Evolutionary conservation across 2,797 vertebrate genomes (phyloP).

Genomic region (Otolemur crassicaudatus): DNA sequence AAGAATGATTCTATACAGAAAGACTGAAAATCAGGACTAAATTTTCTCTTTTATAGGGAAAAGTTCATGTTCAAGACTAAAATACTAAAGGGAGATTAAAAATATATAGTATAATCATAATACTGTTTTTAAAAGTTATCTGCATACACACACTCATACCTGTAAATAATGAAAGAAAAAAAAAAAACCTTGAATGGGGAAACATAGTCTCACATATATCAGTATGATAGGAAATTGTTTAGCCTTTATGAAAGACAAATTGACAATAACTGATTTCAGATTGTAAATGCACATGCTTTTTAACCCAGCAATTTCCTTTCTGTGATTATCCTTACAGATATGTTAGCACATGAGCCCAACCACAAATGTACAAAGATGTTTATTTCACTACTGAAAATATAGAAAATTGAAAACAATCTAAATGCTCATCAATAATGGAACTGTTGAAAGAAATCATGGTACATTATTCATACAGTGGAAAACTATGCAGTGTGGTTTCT

Average conservation of each 20-base stretch:
- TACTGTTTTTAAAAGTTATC: background rate
- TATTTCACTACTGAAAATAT: background rate
- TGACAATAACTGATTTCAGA: background rate
- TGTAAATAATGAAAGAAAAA: background rate
- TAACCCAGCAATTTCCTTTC: background rate
- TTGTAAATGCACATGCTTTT: slow-evolving; percentile 36
- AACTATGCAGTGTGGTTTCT: background rate
- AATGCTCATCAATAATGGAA: background rate
- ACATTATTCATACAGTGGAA: background rate
- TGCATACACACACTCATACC: background rate
- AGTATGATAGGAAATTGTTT: background rate
- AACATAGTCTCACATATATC: background rate
- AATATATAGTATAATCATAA: background rate
- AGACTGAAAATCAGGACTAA: background rate
- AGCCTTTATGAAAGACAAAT: background rate
- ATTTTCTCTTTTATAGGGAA: background rate
- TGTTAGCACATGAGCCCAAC: background rate
- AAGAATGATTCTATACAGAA: slow-evolving; percentile 18
- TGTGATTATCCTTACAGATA: slow-evolving; percentile 28
- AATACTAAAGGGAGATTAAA: slow-evolving; percentile 3
- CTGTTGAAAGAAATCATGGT: background rate
- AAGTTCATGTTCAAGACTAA: background rate
- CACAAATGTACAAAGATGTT: slow-evolving; percentile 21
- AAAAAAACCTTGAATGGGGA: background rate
- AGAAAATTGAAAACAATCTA: background rate